Base-by-base conservation (phyloP, 2,113 vertebrate genomes). In the Campylorhamphus procurvoides region DNA sequence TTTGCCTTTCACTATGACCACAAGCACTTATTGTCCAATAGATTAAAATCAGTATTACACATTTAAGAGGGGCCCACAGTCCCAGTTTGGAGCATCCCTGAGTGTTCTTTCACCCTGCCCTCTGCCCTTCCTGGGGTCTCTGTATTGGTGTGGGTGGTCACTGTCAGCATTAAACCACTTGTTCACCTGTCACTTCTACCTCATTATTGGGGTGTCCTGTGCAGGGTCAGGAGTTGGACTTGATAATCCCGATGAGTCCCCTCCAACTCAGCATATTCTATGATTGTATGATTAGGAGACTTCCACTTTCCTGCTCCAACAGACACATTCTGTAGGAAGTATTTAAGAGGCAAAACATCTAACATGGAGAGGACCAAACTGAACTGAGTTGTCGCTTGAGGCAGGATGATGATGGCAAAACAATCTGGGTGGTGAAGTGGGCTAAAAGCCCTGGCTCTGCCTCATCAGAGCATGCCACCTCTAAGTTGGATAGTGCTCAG, bases 391-490 rank as follows among this genome's bases (percentile, higher is more conserved):
- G 49, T 82, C n/a, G 66, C 44, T 66, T 84, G 63, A 27, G 44
- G 37, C 1, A 3, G 66, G 55, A 44, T 35, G 28, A 10, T 5
- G 71, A 46, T 2, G 2, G 60, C 18, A 68, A 58, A 59, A 52
- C 40, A 49, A 6, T 7, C 22, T 18, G 56, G 39, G 4, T 37
- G 29, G 35, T 53, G 44, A 69, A n/a, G 10, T 18, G 68, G 17
- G 22, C 33, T 71, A 14, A 50, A 71, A 69, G 46, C 40, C 10
- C 4, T 12, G 18, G 27, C 56, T 40, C 16, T 76, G 16, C 40
- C 6, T 72, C 0, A 0, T 18, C 35, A 20, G 35, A 62, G 46
- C 2, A 0, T 17, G n/a, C 53, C 2, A 1, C 33, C 25, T 73
- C 9, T 16, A 14, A n/a, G 18, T 7, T 29, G 55, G 63, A 27